Percentiles rank a stretch among this genome's conserved stretches.
These are phyloP conservation scores for Coenonympha arcania DNA, from an alignment of 2,888 invertebrate genomes.

Conservation along the genomic window DNA sequence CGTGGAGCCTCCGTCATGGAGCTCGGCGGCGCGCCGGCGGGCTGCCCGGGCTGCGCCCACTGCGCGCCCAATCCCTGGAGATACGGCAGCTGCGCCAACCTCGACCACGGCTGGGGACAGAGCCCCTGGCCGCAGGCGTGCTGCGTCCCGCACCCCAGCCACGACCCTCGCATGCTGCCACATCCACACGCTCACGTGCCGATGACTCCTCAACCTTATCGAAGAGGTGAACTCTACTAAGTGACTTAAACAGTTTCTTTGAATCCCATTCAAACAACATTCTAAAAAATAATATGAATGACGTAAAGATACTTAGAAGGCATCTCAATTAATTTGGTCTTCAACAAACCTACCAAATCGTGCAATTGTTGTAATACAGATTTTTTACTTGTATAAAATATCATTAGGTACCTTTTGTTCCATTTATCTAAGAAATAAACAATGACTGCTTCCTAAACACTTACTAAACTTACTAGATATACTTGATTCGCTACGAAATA, in stretches of 20 bases:
- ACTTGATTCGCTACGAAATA: neutral
- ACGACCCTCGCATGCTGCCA: slow-evolving; percentile 29
- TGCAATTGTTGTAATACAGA: too few species aligned
- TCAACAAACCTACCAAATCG: too few species aligned
- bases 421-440: too few species aligned
- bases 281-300: too few species aligned
- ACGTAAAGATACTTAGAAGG: too few species aligned
- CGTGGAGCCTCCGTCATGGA: slow-evolving; percentile 63
- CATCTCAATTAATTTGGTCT: too few species aligned
- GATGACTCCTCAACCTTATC: slow-evolving; percentile 60
- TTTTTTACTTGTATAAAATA: too few species aligned
- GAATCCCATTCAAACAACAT: too few species aligned
- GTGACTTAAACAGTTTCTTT: neutral
- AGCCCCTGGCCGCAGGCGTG: slow-evolving; percentile 36
- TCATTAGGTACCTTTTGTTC: too few species aligned
- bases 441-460: too few species aligned
- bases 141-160: slow-evolving; percentile 38
- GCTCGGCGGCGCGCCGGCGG: slow-evolving; percentile 42
- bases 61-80: slow-evolving; percentile 50
- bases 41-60: slow-evolving; percentile 34
- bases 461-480: neutral
- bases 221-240: slow-evolving; percentile 43
- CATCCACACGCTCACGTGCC: slow-evolving; percentile 41
- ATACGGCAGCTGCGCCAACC: slow-evolving; percentile 64
- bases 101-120: slow-evolving; percentile 52